Conservation (phyloP, 2,113 vertebrate species). For the Conger conger region DNA sequence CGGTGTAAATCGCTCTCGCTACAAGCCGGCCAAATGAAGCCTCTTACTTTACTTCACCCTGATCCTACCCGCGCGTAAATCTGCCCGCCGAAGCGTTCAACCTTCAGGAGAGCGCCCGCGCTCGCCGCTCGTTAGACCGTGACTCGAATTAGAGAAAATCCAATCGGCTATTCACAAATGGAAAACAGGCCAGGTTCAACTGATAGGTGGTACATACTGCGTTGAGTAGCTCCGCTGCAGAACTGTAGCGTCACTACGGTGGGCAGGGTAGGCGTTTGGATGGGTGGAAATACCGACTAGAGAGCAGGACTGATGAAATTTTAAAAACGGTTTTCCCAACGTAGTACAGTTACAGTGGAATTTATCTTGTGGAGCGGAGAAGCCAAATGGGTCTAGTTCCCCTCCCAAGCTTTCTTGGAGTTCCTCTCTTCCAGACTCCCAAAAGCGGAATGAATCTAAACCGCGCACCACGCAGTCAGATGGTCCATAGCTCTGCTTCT, state of each 20-base stretch:
- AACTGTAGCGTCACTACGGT: neutral
- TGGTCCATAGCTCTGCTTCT: no score
- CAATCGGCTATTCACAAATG: neutral
- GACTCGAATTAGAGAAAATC: neutral
- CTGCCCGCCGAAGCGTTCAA: neutral
- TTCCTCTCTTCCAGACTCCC: no score
- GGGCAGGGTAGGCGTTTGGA: neutral
- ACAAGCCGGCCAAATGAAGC: neutral
- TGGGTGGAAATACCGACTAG: neutral
- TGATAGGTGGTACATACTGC: neutral
- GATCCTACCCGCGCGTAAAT: neutral
- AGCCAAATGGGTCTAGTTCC: neutral
- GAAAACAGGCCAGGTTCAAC: neutral
- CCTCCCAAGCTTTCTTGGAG: neutral
- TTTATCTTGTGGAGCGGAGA: neutral
- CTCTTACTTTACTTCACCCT: neutral
- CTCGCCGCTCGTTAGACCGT: neutral
- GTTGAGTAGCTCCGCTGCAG: neutral
- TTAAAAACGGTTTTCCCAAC: neutral
- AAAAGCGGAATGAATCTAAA: no score
- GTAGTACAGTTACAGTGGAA: neutral
- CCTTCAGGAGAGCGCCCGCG: neutral
- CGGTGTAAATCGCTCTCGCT: constrained; percentile 1
- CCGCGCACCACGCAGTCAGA: no score
- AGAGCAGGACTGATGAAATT: neutral